phyloP scores from a whole-genome alignment of 2,888 invertebrate species.

The Frankliniella fusca region DNA sequence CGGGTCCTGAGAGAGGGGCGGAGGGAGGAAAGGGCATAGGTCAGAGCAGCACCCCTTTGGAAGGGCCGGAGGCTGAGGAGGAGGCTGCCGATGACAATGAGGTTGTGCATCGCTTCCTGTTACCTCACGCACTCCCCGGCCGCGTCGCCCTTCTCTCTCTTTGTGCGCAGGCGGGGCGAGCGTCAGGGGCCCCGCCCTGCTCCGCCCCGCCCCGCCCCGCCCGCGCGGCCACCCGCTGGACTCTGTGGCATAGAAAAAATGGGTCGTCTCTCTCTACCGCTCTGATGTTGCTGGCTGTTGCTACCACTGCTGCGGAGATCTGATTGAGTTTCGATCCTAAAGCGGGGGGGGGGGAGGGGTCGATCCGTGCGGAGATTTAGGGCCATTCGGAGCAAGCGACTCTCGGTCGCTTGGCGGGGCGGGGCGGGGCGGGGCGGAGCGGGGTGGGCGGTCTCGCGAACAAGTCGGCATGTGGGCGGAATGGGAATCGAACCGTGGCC shows the following conservation, averaged over 20 bases:
- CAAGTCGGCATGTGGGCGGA: not conserved
- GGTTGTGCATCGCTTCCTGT: no score
- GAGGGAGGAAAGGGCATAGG: no score
- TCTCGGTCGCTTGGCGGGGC: not conserved
- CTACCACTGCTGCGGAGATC: not conserved
- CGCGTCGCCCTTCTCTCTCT: no score
- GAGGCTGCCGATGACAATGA: no score
- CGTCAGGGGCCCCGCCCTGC: not conserved
- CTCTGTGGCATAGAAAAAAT: not conserved
- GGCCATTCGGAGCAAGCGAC: no score
- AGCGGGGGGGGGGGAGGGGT: no score
- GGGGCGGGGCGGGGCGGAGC: not conserved
- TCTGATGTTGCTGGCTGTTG: not conserved
- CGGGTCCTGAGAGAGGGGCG: no score
- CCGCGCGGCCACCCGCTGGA: not conserved
- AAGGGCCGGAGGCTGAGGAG: no score
- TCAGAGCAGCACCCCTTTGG: no score
- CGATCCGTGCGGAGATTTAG: no score
- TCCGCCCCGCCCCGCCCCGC: conserved; percentile 5
- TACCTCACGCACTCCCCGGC: no score
- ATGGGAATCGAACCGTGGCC: conserved; percentile 10
- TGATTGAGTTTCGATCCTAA: no score
- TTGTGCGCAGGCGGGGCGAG: not conserved
- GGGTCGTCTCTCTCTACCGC: not conserved
- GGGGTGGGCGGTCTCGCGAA: not conserved